Evolutionary conservation across 2,797 vertebrate genomes (phyloP).

Genomic region (Halcyon chelicuti): DNA sequence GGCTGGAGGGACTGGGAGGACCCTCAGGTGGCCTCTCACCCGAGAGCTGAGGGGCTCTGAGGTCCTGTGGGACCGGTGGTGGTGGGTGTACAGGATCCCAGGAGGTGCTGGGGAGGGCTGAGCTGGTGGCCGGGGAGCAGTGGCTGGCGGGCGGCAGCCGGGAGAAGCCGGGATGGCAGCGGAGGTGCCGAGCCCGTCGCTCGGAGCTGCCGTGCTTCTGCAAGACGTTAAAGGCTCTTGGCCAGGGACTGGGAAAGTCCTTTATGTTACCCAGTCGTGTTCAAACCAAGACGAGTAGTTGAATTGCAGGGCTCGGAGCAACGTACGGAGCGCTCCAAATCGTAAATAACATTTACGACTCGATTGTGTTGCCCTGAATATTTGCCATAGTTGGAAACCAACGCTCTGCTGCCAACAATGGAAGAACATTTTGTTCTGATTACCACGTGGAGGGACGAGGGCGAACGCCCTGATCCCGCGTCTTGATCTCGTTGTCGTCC

Average conservation of each 20-base stretch:
- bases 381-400: not conserved
- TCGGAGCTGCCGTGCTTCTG: not conserved
- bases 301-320: not conserved
- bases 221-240: not conserved
- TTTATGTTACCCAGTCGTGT: not conserved
- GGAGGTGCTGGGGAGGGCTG: not conserved
- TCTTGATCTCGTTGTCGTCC: not conserved
- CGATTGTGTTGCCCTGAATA: not conserved
- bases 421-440: not conserved
- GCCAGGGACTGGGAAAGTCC: not conserved
- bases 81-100: accelerated
- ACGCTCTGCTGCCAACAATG: not conserved
- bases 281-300: not conserved
- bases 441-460: not conserved
- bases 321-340: not conserved
- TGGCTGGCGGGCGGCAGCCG: not conserved
- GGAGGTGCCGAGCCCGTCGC: not conserved
- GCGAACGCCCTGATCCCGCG: not conserved
- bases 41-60: not conserved
- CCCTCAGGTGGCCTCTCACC: no score
- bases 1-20: not conserved
- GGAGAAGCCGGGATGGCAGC: accelerated
- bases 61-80: not conserved
- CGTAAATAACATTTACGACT: not conserved
- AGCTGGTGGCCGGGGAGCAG: not conserved